A percentile compares a stretch with the other conserved stretches of the same genome.
Evolutionary conservation across 2,113 vertebrate species (phyloP).

Genomic region (Oncorhynchus kisutch): DNA sequence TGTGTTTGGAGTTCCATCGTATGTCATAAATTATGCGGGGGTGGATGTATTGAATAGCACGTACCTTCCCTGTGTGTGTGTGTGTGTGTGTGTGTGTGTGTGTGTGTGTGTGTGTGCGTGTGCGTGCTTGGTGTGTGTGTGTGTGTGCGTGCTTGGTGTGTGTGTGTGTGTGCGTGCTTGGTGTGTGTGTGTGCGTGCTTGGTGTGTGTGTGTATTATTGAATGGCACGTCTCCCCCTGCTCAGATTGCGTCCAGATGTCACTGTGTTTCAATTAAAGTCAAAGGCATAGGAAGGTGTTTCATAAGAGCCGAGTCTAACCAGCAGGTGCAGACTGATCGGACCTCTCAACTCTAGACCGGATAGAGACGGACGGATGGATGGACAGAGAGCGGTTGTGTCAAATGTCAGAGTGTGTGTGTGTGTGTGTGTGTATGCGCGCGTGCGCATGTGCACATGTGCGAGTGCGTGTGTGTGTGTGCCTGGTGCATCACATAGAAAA

Average conservation of each 20-base stretch:
- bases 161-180: background rate
- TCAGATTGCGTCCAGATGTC: slow-evolving; percentile 80
- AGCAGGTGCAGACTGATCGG: slow-evolving; percentile 20
- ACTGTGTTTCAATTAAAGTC: slow-evolving; percentile 74
- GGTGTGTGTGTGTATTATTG: slow-evolving; percentile 15
- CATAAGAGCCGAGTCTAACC: slow-evolving; percentile 52
- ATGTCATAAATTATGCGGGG: slow-evolving; percentile 70
- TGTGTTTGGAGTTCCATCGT: slow-evolving; percentile 58
- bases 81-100: background rate
- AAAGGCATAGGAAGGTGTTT: slow-evolving; percentile 73
- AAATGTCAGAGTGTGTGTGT: background rate
- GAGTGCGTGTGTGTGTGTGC: no score
- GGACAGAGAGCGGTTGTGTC: slow-evolving; percentile 11
- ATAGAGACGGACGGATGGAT: slow-evolving; percentile 6
- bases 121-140: background rate
- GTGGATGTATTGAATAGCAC: slow-evolving; percentile 62
- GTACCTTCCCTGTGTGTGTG: slow-evolving; percentile 16
- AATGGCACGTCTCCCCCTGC: slow-evolving; percentile 67
- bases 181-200: background rate
- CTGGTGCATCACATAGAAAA: no score
- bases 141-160: background rate
- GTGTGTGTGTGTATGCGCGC: background rate
- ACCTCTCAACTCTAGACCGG: slow-evolving; percentile 35
- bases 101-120: background rate
- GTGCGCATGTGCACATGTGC: no score